A percentile compares a stretch with the other conserved stretches of the same genome.
These are phyloP conservation scores for Grantiella picta DNA, from an alignment of 2,113 vertebrate species.

Conservation along the genomic window DNA sequence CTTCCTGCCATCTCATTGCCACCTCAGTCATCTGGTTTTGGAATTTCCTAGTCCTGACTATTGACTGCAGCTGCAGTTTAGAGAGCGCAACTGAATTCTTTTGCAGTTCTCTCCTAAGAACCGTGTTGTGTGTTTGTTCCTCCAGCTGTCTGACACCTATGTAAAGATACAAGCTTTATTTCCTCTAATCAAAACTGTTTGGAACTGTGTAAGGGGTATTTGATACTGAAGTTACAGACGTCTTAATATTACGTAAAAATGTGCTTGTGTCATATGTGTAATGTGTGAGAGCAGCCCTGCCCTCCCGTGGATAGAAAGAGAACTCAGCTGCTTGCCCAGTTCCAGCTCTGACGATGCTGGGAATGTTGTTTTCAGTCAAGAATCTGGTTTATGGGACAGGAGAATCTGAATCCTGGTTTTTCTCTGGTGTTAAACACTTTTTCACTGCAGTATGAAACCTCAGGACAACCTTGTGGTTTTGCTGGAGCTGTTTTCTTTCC, in stretches of 20 bases:
- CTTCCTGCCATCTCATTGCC: not conserved
- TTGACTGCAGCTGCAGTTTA: not conserved
- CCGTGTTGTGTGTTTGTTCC: not conserved
- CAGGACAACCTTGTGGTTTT: not conserved
- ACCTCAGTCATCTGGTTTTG: not conserved
- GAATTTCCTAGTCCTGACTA: not conserved
- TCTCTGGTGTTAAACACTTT: not conserved
- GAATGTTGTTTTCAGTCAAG: not conserved
- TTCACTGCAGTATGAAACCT: not conserved
- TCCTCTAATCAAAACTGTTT: not conserved
- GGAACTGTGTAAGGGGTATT: not conserved
- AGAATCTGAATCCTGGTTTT: not conserved
- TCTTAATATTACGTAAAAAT: not conserved
- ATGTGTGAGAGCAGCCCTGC: not conserved
- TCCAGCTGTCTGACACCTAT: not conserved
- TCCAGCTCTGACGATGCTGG: not conserved
- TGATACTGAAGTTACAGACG: not conserved
- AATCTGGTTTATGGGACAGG: not conserved
- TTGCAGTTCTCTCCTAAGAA: not conserved
- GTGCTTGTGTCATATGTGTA: not conserved
- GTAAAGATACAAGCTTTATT: not conserved
- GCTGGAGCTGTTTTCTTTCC: not conserved
- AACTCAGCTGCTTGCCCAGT: fast-evolving
- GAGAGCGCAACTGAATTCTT: not conserved
- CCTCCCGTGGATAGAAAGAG: slow-evolving; percentile 1